phyloP scores from a whole-genome alignment of 2,113 vertebrate genomes.

The Varanus komodoensis region DNA sequence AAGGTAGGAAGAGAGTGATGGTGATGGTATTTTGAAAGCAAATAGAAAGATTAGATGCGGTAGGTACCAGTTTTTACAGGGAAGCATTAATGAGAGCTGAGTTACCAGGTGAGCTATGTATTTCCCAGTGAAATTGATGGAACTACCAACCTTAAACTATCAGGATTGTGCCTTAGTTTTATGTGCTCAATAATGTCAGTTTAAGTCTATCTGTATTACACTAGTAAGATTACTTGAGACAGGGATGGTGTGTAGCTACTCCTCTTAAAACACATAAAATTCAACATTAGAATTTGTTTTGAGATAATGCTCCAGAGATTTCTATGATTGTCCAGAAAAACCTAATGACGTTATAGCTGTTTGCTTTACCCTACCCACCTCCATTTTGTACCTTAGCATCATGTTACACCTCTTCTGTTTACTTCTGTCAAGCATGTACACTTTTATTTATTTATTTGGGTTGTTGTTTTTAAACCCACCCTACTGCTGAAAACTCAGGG shows the following conservation, averaged over 20 bases:
- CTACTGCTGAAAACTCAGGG: conserved; percentile 6
- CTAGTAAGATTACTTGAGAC: neutral
- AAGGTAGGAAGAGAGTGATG: neutral
- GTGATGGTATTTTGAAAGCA: neutral
- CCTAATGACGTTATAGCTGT: conserved; percentile 14
- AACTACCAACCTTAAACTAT: conserved; percentile 5
- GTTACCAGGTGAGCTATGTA: neutral
- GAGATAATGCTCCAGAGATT: neutral
- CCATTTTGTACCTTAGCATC: conserved; percentile 5
- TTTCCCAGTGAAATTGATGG: neutral
- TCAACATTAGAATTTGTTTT: conserved; percentile 11
- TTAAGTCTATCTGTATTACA: conserved; percentile 5
- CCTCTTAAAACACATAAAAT: conserved; percentile 3
- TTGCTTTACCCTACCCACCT: neutral
- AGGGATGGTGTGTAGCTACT: conserved; percentile 2
- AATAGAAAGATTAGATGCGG: neutral
- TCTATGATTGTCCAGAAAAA: conserved; percentile 7
- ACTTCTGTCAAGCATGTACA: conserved; percentile 30
- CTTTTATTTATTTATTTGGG: conserved; percentile 26
- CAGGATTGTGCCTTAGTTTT: conserved; percentile 17
- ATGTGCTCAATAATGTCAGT: neutral
- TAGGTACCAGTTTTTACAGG: neutral
- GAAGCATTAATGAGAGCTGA: neutral
- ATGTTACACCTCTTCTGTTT: conserved; percentile 29
- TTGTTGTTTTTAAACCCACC: conserved; percentile 21